These are phyloP conservation scores for Pyxicephalus adspersus DNA, from an alignment of 2,113 vertebrate genomes.

Conservation along the genomic window DNA sequence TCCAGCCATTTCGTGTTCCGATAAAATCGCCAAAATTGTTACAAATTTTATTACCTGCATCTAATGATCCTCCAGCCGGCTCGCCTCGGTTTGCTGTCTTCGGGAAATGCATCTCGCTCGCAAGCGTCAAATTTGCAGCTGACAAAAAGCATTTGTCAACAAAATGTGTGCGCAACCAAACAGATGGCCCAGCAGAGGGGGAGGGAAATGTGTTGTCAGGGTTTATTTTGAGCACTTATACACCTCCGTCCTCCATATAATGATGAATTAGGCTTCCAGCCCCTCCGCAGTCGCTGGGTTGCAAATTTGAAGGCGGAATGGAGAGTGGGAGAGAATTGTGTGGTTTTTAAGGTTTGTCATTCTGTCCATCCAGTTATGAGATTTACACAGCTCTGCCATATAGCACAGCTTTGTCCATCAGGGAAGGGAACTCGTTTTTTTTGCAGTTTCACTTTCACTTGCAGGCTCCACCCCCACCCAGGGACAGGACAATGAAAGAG, in stretches of 20 bases:
- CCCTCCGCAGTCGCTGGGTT: neutral
- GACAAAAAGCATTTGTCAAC: conserved; percentile 26
- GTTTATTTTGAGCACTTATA: conserved; percentile 40
- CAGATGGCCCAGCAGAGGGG: conserved; percentile 42
- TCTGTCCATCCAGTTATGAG: too few relatives aligned
- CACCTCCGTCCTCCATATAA: conserved; percentile 29
- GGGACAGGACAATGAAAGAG: too few relatives aligned
- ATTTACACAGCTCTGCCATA: too few relatives aligned
- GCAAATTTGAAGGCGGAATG: neutral
- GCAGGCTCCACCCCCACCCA: too few relatives aligned
- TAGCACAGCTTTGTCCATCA: too few relatives aligned
- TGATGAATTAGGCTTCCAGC: conserved; percentile 31
- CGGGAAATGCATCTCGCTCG: conserved; percentile 47
- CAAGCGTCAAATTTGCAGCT: conserved; percentile 36
- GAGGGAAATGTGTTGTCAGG: conserved; percentile 48
- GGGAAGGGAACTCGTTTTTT: too few relatives aligned
- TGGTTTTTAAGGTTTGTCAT: too few relatives aligned
- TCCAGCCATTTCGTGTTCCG: too few relatives aligned
- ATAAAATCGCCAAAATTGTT: too few relatives aligned
- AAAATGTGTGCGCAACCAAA: conserved; percentile 2
- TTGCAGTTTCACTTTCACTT: too few relatives aligned
- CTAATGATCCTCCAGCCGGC: conserved; percentile 32
- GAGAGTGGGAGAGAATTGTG: neutral
- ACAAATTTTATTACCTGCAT: neutral
- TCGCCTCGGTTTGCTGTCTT: conserved; percentile 9